Conservation (phyloP, 1,140 invertebrate genomes). For the Drosophila baimaii region DNA sequence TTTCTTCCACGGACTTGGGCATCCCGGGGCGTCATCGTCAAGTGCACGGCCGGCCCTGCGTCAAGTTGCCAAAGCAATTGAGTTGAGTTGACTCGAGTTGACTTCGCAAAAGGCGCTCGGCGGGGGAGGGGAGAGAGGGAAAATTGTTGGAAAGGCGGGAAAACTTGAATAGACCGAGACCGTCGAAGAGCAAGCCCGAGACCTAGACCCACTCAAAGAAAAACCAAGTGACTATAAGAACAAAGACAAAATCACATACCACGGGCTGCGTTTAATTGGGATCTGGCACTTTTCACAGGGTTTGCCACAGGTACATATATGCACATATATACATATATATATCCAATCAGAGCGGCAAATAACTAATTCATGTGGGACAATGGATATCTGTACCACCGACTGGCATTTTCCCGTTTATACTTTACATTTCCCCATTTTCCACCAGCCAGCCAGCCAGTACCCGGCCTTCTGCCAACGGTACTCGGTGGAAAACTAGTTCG, state of each 20-base stretch:
- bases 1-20: constrained; percentile 15
- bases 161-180: constrained; percentile 22
- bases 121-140: too few relatives aligned
- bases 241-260: constrained; percentile 41
- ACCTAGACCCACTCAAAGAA: constrained; percentile 21
- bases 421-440: constrained; percentile 12
- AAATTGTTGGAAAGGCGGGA: background rate
- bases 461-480: constrained; percentile 14
- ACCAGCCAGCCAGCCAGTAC: background rate
- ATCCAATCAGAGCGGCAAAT: constrained; percentile 57
- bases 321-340: background rate
- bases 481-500: constrained; percentile 35
- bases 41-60: constrained; percentile 53
- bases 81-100: constrained; percentile 48
- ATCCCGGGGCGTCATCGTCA: constrained; percentile 44
- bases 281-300: constrained; percentile 50
- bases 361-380: constrained; percentile 67
- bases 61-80: constrained; percentile 65
- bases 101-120: constrained; percentile 15
- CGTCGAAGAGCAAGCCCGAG: background rate
- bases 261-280: constrained; percentile 45
- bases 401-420: constrained; percentile 21
- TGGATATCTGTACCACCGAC: constrained; percentile 40
- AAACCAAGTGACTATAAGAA: constrained; percentile 12
- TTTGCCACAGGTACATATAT: background rate